Evolutionary conservation across 2,888 invertebrate species (phyloP).

Genomic region (Drosophila falleni): DNA sequence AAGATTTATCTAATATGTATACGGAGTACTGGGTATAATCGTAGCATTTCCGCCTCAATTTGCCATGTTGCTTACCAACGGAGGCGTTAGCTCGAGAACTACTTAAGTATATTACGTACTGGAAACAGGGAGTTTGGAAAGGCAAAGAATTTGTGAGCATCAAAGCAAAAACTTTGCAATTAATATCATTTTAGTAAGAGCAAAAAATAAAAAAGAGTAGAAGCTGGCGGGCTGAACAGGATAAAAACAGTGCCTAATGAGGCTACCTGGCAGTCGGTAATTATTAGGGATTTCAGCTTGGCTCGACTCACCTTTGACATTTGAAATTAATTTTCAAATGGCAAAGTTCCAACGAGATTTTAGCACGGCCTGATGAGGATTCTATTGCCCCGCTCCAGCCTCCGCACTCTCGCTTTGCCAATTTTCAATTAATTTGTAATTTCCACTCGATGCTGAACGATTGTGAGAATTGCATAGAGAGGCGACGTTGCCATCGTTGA

Average conservation of each 20-base stretch:
- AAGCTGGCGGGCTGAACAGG: neutral
- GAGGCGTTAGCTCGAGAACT: slow-evolving; percentile 43
- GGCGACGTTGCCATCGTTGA: slow-evolving; percentile 11
- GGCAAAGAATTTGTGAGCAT: slow-evolving; percentile 11
- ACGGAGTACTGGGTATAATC: slow-evolving; percentile 15
- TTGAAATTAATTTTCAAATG: slow-evolving; percentile 45
- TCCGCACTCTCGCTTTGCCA: slow-evolving; percentile 21
- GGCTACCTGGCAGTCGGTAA: slow-evolving; percentile 32
- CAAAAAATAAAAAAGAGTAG: neutral
- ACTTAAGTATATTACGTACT: slow-evolving; percentile 27
- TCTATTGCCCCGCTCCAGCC: slow-evolving; percentile 8
- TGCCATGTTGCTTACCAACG: slow-evolving; percentile 7
- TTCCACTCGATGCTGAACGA: slow-evolving; percentile 28
- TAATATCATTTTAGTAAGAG: slow-evolving; percentile 33
- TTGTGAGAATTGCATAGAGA: slow-evolving; percentile 31
- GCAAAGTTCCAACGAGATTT: slow-evolving; percentile 40
- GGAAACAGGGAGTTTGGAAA: slow-evolving; percentile 10
- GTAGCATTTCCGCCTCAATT: slow-evolving; percentile 18
- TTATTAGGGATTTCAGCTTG: slow-evolving; percentile 36
- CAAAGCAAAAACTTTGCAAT: slow-evolving; percentile 33
- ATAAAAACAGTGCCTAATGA: slow-evolving; percentile 37
- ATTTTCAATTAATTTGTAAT: slow-evolving; percentile 67
- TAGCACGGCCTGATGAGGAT: slow-evolving; percentile 23
- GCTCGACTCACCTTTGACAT: slow-evolving; percentile 37
- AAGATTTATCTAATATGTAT: neutral